Percentiles rank a stretch among this genome's conserved stretches.
Conservation (phyloP, 1,140 invertebrate genomes). For the Pararge aegeria region DNA sequence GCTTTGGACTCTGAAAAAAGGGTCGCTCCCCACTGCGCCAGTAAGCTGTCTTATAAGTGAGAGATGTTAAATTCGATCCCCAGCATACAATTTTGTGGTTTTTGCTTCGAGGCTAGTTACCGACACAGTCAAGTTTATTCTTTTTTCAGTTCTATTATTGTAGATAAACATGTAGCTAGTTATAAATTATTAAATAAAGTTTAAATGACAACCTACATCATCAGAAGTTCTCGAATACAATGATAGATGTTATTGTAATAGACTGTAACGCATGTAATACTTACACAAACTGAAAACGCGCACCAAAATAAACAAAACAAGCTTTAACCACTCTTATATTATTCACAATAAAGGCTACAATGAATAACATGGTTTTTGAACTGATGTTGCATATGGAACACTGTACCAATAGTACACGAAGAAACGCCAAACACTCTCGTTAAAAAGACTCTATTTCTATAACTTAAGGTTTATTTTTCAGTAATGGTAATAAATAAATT, state of each 20-base stretch:
- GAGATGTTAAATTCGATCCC: too few species aligned
- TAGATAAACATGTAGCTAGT: too few species aligned
- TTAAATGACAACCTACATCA: conserved; percentile 5
- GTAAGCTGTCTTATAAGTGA: too few species aligned
- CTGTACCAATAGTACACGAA: conserved; percentile 1
- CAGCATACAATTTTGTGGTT: too few species aligned
- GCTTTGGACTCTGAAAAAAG: too few species aligned
- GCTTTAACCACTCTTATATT: background rate
- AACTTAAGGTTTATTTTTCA: background rate
- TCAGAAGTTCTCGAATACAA: conserved; percentile 11
- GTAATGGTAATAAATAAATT: conserved; percentile 12
- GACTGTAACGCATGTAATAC: conserved; percentile 12
- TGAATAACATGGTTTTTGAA: background rate
- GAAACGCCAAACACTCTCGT: background rate
- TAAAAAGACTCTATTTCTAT: background rate
- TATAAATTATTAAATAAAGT: background rate
- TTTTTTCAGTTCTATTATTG: too few species aligned
- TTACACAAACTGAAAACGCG: background rate
- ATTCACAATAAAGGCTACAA: background rate
- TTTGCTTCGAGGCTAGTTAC: too few species aligned
- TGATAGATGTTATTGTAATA: conserved; percentile 21
- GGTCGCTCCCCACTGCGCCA: too few species aligned
- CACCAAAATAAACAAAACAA: background rate
- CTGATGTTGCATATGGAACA: background rate
- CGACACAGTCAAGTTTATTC: too few species aligned